Evolutionary conservation across 2,113 vertebrate genomes (phyloP).

Genomic region (Gadus macrocephalus): DNA sequence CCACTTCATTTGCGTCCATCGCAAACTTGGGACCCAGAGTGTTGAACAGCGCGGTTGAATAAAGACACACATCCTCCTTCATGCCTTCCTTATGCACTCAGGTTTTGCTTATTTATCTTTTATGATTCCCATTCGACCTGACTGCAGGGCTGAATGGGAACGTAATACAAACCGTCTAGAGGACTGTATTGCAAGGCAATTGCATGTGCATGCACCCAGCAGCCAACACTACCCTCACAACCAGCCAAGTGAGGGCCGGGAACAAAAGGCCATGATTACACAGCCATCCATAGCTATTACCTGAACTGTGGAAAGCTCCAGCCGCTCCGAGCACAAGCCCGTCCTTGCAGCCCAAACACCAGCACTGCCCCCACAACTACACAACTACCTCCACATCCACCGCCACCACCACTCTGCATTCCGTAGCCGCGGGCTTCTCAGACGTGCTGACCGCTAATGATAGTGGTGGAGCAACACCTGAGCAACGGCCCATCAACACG

Average conservation of each 20-base stretch:
- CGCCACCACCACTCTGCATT: slow-evolving; percentile 21
- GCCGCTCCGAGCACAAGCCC: slow-evolving; percentile 38
- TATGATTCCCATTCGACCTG: slow-evolving; percentile 17
- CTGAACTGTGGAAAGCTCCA: slow-evolving; percentile 40
- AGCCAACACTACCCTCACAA: background rate
- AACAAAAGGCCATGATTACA: slow-evolving; percentile 63
- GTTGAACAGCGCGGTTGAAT: too few relatives aligned
- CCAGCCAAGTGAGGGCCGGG: slow-evolving; percentile 49
- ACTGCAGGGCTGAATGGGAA: slow-evolving; percentile 14
- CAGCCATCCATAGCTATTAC: slow-evolving; percentile 60
- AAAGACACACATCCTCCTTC: background rate
- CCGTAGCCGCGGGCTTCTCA: slow-evolving; percentile 50
- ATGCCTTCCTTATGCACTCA: slow-evolving; percentile 35
- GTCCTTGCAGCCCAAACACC: slow-evolving; percentile 22
- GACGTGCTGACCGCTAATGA: slow-evolving; percentile 68
- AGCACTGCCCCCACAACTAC: background rate
- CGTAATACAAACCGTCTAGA: slow-evolving; percentile 18
- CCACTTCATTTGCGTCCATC: too few relatives aligned
- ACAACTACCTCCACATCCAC: background rate
- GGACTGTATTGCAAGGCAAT: slow-evolving; percentile 18
- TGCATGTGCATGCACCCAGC: too few relatives aligned
- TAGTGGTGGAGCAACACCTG: slow-evolving; percentile 61
- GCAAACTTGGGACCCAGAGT: too few relatives aligned
- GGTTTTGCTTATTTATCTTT: slow-evolving; percentile 31
- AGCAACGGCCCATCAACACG: slow-evolving; percentile 46